Percentiles rank a stretch among this genome's conserved stretches.
These are phyloP conservation scores for Gymnoscopelus microlampas DNA, from an alignment of 2,797 vertebrate genomes.

Conservation along the genomic window DNA sequence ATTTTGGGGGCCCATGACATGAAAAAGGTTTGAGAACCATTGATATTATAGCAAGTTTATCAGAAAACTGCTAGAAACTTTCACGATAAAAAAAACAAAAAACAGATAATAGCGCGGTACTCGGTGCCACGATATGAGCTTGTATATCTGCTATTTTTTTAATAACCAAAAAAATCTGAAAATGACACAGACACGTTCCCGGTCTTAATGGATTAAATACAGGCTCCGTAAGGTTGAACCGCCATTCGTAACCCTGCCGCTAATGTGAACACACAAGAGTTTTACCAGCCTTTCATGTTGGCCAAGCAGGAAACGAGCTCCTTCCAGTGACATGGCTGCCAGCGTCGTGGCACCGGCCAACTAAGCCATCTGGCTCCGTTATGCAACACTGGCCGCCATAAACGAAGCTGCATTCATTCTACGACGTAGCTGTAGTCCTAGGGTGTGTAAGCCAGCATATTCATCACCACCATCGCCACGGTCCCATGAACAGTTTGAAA, in stretches of 20 bases:
- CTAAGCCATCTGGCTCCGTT: constrained; percentile 76
- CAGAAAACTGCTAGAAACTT: no score
- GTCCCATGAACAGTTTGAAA: constrained; percentile 17
- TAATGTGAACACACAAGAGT: constrained; percentile 59
- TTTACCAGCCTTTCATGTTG: constrained; percentile 63
- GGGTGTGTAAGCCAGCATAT: constrained; percentile 42
- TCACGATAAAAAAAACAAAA: no score
- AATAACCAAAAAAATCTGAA: no score
- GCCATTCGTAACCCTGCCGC: constrained; percentile 53
- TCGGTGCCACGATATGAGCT: no score
- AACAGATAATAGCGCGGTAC: no score
- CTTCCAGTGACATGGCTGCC: constrained; percentile 56
- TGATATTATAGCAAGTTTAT: no score
- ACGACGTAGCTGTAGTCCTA: constrained; percentile 29
- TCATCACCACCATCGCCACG: constrained; percentile 12
- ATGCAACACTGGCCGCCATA: constrained; percentile 67
- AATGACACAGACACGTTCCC: no score
- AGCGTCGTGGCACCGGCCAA: constrained; percentile 61
- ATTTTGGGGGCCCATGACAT: no score
- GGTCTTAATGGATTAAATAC: background rate
- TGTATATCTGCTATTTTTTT: no score
- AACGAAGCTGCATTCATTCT: constrained; percentile 47
- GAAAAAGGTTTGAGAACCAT: no score
- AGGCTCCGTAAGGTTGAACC: constrained; percentile 41
- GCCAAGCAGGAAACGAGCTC: constrained; percentile 66